A percentile compares a stretch with the other conserved stretches of the same genome.
These are phyloP conservation scores for Perognathus longimembris DNA, from an alignment of 2,113 vertebrate genomes.

Conservation along the genomic window DNA sequence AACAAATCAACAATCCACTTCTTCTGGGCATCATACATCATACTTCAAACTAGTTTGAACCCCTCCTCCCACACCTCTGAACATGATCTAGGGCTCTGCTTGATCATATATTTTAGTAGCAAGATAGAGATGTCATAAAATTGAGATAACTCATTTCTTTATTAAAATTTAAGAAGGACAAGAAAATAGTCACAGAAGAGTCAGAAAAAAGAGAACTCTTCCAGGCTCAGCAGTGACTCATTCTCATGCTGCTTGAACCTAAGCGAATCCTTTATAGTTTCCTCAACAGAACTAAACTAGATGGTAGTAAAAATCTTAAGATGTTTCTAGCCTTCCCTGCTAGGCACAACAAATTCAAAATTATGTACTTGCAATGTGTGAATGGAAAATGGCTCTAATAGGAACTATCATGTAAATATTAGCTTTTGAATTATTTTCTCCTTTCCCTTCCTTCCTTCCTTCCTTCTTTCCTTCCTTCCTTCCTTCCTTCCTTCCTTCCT, in stretches of 20 bases:
- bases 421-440: not conserved
- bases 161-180: not conserved
- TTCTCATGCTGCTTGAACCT: not conserved
- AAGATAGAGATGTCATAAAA: not conserved
- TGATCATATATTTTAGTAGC: not conserved
- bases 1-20: not conserved
- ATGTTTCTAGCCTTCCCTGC: not conserved
- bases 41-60: not conserved
- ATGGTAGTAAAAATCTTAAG: not conserved
- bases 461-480: too few relatives aligned
- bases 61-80: not conserved
- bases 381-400: not conserved
- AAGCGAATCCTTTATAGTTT: not conserved
- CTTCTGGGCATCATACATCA: too few relatives aligned
- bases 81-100: not conserved
- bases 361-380: not conserved
- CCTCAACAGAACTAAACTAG: not conserved
- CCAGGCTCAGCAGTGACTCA: not conserved
- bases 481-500: too few relatives aligned
- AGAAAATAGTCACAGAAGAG: not conserved
- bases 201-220: not conserved
- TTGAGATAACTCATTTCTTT: constrained; percentile 1
- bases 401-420: not conserved
- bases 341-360: not conserved
- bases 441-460: too few relatives aligned